Conservation (phyloP, 2,888 invertebrate species). For the Pollenia labialis region DNA sequence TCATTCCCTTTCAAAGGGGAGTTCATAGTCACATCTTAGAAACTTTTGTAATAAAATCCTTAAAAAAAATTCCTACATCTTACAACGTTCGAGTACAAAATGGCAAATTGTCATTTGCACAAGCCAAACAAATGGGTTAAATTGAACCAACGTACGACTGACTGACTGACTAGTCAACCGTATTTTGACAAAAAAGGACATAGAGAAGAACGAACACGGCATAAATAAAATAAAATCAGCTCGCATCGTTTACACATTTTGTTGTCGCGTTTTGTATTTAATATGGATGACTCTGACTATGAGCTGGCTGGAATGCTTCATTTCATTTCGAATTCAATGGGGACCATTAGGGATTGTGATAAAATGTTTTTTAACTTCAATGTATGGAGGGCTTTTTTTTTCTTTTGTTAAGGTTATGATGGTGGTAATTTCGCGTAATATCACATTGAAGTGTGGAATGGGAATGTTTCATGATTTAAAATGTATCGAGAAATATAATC, state of each 20-base stretch:
- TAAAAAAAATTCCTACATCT: background rate
- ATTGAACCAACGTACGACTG: background rate
- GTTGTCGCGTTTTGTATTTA: background rate
- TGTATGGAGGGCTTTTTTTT: background rate
- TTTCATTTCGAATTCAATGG: conserved; percentile 56
- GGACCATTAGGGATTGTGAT: conserved; percentile 56
- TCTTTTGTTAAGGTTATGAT: background rate
- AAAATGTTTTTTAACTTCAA: conserved; percentile 42
- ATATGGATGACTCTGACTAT: background rate
- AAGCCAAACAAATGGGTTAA: conserved; percentile 41
- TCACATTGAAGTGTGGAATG: conserved; percentile 4
- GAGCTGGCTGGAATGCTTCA: conserved; percentile 9
- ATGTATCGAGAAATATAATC: background rate
- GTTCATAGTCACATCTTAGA: background rate
- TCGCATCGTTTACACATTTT: conserved; percentile 8
- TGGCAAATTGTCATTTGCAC: conserved; percentile 62
- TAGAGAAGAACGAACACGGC: background rate
- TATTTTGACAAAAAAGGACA: conserved; percentile 36
- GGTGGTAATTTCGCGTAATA: conserved; percentile 8
- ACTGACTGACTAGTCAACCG: background rate
- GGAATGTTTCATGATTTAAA: conserved; percentile 2
- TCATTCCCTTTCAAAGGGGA: background rate
- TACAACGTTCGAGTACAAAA: conserved; percentile 41
- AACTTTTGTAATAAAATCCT: background rate
- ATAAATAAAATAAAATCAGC: conserved; percentile 27